A percentile compares a stretch with the other conserved stretches of the same genome.
phyloP scores from a whole-genome alignment of 2,113 vertebrate species.

The Aleadryas rufinucha region DNA sequence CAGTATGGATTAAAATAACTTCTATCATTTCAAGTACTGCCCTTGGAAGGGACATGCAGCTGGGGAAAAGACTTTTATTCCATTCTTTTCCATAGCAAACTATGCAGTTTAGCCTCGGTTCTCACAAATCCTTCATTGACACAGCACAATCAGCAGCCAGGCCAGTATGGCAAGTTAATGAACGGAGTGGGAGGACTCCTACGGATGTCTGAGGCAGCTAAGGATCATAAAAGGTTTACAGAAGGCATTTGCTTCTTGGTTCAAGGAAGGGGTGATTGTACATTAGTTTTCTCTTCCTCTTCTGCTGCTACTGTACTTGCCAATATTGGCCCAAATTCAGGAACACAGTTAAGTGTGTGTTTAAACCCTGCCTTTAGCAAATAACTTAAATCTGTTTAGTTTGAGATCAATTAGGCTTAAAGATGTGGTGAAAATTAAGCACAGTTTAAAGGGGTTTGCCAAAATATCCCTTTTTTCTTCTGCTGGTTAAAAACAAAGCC shows the following conservation, averaged over 20 bases:
- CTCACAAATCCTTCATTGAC: constrained; percentile 32
- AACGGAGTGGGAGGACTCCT: background rate
- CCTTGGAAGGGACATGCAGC: background rate
- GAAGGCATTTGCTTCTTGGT: background rate
- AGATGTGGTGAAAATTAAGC: background rate
- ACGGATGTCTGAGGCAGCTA: constrained; percentile 5
- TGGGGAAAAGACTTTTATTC: background rate
- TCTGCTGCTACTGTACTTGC: background rate
- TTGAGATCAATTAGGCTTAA: background rate
- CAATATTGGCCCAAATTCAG: background rate
- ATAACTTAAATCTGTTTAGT: background rate
- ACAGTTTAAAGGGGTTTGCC: background rate
- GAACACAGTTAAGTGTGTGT: rapidly evolving
- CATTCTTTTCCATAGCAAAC: background rate
- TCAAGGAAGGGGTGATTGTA: background rate
- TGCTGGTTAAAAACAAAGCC: background rate
- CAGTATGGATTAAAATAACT: background rate
- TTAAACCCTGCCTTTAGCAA: background rate
- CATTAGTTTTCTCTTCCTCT: background rate
- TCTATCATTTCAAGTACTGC: background rate
- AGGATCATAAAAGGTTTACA: background rate
- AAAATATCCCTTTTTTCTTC: background rate
- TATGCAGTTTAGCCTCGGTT: background rate
- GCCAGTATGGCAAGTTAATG: background rate
- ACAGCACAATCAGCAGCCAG: background rate